Percentiles rank a stretch among this genome's conserved stretches.
These are phyloP conservation scores for Azemiops feae DNA, from an alignment of 2,113 vertebrate genomes.

Conservation along the genomic window DNA sequence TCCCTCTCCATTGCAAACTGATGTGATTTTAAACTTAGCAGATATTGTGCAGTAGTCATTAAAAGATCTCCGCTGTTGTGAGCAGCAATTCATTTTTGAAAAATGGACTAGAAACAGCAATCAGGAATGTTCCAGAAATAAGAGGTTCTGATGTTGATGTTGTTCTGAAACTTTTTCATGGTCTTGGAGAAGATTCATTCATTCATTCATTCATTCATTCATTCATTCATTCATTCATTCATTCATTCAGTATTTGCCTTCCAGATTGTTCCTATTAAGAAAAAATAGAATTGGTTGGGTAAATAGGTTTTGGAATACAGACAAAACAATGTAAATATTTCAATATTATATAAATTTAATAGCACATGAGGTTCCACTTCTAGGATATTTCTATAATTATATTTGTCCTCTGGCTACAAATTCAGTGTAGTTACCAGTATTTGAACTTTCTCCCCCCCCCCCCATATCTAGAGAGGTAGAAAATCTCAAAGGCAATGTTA, in stretches of 20 bases:
- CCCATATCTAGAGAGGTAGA: constrained; percentile 16
- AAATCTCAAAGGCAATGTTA: constrained; percentile 17
- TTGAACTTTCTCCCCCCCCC: constrained; percentile 45
- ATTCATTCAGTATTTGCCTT: background rate
- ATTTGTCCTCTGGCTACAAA: rapidly evolving
- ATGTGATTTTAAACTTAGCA: no score
- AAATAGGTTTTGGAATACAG: background rate
- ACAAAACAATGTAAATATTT: background rate
- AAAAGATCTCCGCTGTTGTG: no score
- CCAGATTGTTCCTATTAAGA: background rate
- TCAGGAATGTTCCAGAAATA: no score
- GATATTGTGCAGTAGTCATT: no score
- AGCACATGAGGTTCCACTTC: background rate
- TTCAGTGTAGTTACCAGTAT: constrained; percentile 7
- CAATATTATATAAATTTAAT: background rate
- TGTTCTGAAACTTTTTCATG: background rate
- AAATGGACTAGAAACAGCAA: no score
- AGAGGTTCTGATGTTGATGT: no score
- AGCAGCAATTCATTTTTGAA: no score
- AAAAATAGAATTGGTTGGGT: background rate
- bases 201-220: background rate
- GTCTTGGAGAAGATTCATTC: background rate
- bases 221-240: no score
- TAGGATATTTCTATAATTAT: background rate
- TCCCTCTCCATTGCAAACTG: no score